phyloP scores from a whole-genome alignment of 2,888 invertebrate species.

The Leptogaster cylindrica region DNA sequence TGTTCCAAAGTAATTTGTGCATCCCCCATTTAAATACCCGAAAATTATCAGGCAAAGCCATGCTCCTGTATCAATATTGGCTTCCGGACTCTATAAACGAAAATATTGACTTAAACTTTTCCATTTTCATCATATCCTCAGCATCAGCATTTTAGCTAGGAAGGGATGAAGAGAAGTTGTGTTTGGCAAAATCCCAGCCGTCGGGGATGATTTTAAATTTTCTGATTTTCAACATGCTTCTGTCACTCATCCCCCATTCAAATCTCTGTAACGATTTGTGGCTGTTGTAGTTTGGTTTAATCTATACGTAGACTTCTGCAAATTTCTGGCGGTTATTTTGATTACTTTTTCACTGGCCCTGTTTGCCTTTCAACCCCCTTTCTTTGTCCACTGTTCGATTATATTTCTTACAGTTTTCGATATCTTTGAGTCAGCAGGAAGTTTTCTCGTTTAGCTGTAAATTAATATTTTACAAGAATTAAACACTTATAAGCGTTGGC shows the following conservation, averaged over 20 bases:
- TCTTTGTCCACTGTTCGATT: too few relatives aligned
- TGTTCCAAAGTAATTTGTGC: too few relatives aligned
- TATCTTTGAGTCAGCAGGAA: constrained; percentile 8
- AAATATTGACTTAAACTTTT: constrained; percentile 34
- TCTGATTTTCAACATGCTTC: not conserved
- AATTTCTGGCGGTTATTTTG: too few relatives aligned
- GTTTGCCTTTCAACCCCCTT: too few relatives aligned
- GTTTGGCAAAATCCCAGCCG: not conserved
- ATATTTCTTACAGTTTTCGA: not conserved
- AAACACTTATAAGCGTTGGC: not conserved
- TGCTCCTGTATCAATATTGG: constrained; percentile 20
- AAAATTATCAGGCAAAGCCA: constrained; percentile 27
- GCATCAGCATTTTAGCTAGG: not conserved
- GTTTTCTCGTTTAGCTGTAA: constrained; percentile 3
- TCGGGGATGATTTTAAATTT: constrained; percentile 13
- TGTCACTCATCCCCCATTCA: not conserved
- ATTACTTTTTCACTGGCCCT: too few relatives aligned
- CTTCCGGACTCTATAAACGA: constrained; percentile 15
- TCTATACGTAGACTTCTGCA: not conserved
- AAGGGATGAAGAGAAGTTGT: too few relatives aligned
- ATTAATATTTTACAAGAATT: constrained; percentile 8
- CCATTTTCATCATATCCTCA: constrained; percentile 4
- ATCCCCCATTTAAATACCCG: too few relatives aligned
- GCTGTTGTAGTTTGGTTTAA: not conserved
- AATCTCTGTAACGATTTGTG: too few relatives aligned